These are phyloP conservation scores for Embidobia sp. DNA, from an alignment of 2,888 invertebrate genomes.

Conservation along the genomic window DNA sequence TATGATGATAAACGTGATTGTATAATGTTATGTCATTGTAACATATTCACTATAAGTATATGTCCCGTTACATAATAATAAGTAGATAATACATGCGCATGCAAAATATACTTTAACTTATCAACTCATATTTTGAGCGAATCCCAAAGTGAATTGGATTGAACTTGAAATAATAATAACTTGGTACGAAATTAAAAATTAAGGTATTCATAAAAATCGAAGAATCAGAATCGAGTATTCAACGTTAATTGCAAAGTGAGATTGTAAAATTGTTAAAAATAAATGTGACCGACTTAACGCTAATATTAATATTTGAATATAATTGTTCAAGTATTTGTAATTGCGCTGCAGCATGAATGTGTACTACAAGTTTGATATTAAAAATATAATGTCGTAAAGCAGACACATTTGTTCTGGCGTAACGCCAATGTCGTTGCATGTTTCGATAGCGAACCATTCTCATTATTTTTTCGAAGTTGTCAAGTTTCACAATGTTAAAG, in stretches of 20 bases:
- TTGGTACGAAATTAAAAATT: not conserved
- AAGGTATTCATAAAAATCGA: not conserved
- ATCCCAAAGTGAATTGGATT: conserved; percentile 2
- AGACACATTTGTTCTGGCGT: conserved; percentile 36
- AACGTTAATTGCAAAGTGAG: conserved; percentile 6
- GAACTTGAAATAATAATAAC: conserved; percentile 24
- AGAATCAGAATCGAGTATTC: conserved; percentile 16
- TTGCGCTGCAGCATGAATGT: not conserved
- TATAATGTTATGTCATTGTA: conserved; percentile 51
- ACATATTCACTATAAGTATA: conserved; percentile 35
- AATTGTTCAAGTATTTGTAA: not conserved
- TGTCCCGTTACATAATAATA: conserved; percentile 66
- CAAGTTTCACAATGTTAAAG: conserved; percentile 17
- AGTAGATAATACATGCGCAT: conserved; percentile 76
- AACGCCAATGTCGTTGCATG: conserved; percentile 20
- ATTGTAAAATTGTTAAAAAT: conserved; percentile 3
- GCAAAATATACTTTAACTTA: conserved; percentile 63
- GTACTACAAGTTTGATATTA: conserved; percentile 16
- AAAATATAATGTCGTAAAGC: conserved; percentile 21
- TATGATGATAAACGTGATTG: conserved; percentile 39
- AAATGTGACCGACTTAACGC: conserved; percentile 13
- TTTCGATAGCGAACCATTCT: conserved; percentile 12
- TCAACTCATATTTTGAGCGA: conserved; percentile 17
- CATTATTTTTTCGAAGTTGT: conserved; percentile 13
- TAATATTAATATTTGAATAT: not conserved